phyloP scores from a whole-genome alignment of 1,140 invertebrate genomes.

The Drosophila lini region DNA sequence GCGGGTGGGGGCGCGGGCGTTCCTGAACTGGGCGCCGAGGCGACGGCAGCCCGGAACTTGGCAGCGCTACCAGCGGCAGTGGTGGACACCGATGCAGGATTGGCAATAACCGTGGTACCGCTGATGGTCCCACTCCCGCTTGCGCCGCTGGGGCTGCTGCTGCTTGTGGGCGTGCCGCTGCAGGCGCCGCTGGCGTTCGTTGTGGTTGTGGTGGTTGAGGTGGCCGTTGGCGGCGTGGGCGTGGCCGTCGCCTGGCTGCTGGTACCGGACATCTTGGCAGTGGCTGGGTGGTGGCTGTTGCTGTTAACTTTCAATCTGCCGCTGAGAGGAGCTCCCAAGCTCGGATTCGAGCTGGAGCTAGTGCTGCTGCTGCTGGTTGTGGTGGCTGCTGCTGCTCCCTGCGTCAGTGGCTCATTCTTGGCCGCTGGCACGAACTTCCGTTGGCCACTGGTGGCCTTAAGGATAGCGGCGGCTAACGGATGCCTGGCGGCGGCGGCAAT shows the following conservation, averaged over 20 bases:
- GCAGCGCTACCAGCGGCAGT: constrained; percentile 63
- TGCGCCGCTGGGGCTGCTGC: constrained; percentile 20
- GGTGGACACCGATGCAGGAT: constrained; percentile 47
- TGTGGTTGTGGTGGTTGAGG: constrained; percentile 48
- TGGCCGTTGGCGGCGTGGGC: constrained; percentile 51
- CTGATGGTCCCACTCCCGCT: constrained; percentile 20
- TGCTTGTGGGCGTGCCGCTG: constrained; percentile 24
- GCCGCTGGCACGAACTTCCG: constrained; percentile 47
- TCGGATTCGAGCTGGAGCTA: constrained; percentile 13
- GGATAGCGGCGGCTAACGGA: constrained; percentile 62
- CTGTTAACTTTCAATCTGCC: constrained; percentile 71
- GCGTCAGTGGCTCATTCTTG: constrained; percentile 69
- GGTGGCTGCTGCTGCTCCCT: constrained; percentile 24
- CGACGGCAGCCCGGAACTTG: constrained; percentile 66
- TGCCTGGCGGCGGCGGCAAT: constrained; percentile 56
- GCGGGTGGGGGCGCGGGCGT: constrained; percentile 24
- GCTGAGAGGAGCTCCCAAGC: constrained; percentile 14
- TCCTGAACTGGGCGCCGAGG: constrained; percentile 56
- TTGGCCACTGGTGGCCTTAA: constrained; percentile 53
- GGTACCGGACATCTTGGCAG: constrained; percentile 72
- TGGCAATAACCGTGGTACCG: constrained; percentile 38
- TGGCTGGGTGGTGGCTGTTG: constrained; percentile 60
- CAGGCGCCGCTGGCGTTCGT: constrained; percentile 41
- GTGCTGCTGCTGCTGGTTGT: constrained; percentile 2
- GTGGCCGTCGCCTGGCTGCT: constrained; percentile 55